Conservation (phyloP, 1,140 invertebrate genomes). For the Ceratosolen solmsi region DNA sequence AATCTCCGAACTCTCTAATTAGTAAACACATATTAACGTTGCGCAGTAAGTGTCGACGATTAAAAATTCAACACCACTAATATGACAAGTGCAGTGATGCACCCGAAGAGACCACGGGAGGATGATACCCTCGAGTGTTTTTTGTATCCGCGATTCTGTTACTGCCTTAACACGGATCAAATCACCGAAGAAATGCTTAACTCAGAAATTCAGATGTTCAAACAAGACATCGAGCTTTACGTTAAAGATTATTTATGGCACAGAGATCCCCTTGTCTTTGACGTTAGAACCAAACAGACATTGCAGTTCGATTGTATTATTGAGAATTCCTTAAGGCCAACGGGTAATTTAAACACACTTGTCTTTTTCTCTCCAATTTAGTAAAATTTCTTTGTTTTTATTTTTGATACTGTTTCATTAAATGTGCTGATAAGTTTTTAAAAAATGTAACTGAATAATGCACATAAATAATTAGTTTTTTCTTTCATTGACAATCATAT, state of each 20-base stretch:
- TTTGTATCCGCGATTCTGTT: constrained; percentile 76
- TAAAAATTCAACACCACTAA: no score
- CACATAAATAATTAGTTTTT: no score
- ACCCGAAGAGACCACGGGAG: constrained; percentile 67
- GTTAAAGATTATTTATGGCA: constrained; percentile 79
- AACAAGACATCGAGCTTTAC: constrained; percentile 63
- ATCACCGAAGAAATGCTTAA: constrained; percentile 63
- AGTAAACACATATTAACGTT: no score
- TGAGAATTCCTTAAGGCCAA: constrained; percentile 61
- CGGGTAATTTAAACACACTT: constrained; percentile 53
- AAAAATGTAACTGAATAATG: no score
- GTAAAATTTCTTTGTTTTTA: no score
- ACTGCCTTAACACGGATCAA: constrained; percentile 61
- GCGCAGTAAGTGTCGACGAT: no score
- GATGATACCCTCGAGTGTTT: constrained; percentile 83
- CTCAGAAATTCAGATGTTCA: constrained; percentile 66
- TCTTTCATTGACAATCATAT: no score
- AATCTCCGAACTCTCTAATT: no score
- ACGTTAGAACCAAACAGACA: constrained; percentile 70
- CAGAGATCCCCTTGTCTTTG: constrained; percentile 77
- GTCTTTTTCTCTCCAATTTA: no score
- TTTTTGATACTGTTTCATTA: no score
- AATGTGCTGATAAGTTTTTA: no score
- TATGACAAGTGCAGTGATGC: constrained; percentile 2
- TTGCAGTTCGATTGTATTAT: constrained; percentile 69